Evolutionary conservation across 2,888 invertebrate species (phyloP), one percentile per base, ranked within the genome.

Genomic region (Philaethria dido): DNA sequence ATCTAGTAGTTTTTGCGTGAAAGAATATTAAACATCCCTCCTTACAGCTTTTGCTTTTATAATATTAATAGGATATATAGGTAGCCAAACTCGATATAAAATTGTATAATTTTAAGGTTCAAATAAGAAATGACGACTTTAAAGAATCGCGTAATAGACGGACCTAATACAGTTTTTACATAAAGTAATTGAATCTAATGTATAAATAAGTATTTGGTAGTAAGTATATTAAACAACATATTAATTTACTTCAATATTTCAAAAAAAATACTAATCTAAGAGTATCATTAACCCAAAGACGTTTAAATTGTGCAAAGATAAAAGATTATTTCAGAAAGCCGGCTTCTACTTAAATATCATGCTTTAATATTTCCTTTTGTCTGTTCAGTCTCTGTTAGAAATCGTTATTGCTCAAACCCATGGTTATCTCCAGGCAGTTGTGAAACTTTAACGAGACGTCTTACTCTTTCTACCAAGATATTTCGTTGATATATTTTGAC

Each of bases 401-500:
- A 87, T 85, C 71, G 77, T 80, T 83, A 79, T 88, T 88, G 84
- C 86, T 75, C 84, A 85, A 73, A 25, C 75, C 75, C 72, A 78
- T 79, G 77, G 76, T 77, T 79, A 80, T 78, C 79, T 81, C 77
- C 75, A n/a, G 47, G 50, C 50, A 48, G 45, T 60, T 44, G 16
- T 45, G 60, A 45, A 45, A 60, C 60, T 29, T 59, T 18, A 45
- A 29, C 18, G 25, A 59, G 33, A 29, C 25, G 16, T 44, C n/a
- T n/a, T n/a, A n/a, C n/a, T 22, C n/a, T 9, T 45, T 33, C 5
- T 44, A 45, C 5, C 6, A 45, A 45, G 29, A 25, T 60, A 60
- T 45, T 60, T 45, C 29, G 8, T 9, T 29, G 13, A 13, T 44
- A 18, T 29, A 60, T 25, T 29, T 55, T 39, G 14, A 50, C n/a